Evolutionary conservation across 2,888 invertebrate species (phyloP), one percentile per base, ranked within the genome.

Genomic region (Lysandra coridon): DNA sequence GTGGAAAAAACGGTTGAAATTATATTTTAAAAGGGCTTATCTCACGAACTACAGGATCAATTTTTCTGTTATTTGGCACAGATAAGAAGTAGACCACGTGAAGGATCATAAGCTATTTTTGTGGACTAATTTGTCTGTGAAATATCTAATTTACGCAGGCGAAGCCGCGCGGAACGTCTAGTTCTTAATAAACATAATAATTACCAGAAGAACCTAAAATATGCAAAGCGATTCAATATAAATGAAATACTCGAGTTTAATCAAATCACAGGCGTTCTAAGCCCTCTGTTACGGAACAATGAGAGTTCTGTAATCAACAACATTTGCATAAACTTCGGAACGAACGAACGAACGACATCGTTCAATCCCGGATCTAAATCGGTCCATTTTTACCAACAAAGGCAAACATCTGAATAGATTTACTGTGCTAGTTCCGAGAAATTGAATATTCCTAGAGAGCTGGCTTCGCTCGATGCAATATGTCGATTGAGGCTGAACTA

Each of bases 331-430:
- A 69, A 69, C 23, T 64, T 30, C 33, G 6, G 30, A 30, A 30
- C n/a, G 12, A 64, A 64, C 64, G 30, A 64, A 69, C 5, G 69
- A 69, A 33, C 14, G 33, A 69, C 33, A 69, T 69, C 69, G 4
- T 37, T 69, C 69, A 69, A 69, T 69, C 69, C 69, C 69, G 69
- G 69, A 37, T 69, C 37, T 69, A 69, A 69, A 69, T 69, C 69
- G 33, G 33, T 14, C 14, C 69, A 37, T 69, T 69, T 23, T 69
- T 69, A 64, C 12, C 69, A 69, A 69, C 69, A 69, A 69, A 69
- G 33, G 64, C 64, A 69, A 69, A 69, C 33, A 69, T 33, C 33
- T 12, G 69, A 69, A 69, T 69, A 69, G 69, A 69, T 69, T 37
- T 14, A 69, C 33, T 69, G 69, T 33, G 14, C 69, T 69, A 69